These are phyloP conservation scores for Daubentonia madagascariensis DNA, from an alignment of 2,113 vertebrate genomes.

Conservation along the genomic window DNA sequence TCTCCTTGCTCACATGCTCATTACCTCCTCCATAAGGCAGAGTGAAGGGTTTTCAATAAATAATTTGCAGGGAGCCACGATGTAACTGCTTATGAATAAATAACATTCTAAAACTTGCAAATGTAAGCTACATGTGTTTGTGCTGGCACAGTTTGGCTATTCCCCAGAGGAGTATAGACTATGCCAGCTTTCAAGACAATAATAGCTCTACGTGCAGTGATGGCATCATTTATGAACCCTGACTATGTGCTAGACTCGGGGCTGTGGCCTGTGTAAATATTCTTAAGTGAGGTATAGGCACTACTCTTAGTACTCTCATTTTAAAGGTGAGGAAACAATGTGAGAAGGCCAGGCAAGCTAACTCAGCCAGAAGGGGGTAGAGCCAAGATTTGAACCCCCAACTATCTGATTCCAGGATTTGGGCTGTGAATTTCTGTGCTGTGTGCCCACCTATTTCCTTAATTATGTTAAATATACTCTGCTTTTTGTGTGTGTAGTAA, in stretches of 20 bases:
- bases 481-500: neutral
- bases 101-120: neutral
- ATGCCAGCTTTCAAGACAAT: neutral
- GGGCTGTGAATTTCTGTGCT: neutral
- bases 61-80: neutral
- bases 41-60: neutral
- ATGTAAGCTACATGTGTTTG: rapidly evolving
- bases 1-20: neutral
- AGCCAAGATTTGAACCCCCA: neutral
- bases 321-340: neutral
- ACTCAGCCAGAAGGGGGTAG: neutral
- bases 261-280: rapidly evolving
- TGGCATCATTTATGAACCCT: neutral
- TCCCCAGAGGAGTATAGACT: neutral
- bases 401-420: neutral
- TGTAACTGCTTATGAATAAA: neutral
- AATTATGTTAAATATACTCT: neutral
- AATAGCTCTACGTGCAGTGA: rapidly evolving
- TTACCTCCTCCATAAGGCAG: rapidly evolving
- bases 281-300: rapidly evolving
- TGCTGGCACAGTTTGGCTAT: neutral
- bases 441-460: neutral
- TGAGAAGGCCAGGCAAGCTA: neutral
- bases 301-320: neutral
- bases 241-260: rapidly evolving